phyloP scores from a whole-genome alignment of 2,888 invertebrate species.

The Eupithecia vulgata region DNA sequence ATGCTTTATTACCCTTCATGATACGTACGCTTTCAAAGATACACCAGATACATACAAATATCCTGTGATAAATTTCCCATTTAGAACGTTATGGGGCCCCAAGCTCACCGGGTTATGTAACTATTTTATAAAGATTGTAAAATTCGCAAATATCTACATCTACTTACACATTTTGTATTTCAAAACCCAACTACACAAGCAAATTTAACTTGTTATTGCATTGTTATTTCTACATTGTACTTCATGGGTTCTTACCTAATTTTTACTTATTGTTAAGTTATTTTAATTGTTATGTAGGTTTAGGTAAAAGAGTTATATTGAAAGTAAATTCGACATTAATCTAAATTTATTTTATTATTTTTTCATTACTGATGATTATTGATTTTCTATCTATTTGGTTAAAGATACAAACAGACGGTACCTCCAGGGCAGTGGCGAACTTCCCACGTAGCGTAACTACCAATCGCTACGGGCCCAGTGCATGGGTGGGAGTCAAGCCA shows the following conservation, averaged over 20 bases:
- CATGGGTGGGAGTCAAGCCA: not conserved
- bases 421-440: not conserved
- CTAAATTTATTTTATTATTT: no score
- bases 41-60: not conserved
- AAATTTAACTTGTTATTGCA: not conserved
- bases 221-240: not conserved
- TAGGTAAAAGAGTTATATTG: no score
- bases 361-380: not conserved
- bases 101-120: not conserved
- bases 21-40: not conserved
- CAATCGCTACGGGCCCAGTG: not conserved
- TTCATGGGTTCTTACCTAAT: not conserved
- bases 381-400: not conserved
- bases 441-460: conserved; percentile 7
- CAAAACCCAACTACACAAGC: not conserved
- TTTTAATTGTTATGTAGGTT: no score
- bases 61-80: not conserved
- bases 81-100: not conserved
- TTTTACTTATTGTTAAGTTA: not conserved
- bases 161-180: not conserved
- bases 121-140: not conserved
- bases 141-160: not conserved
- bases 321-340: no score
- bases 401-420: not conserved
- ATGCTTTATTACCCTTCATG: no score